A percentile compares a stretch with the other conserved stretches of the same genome.
Conservation (phyloP, 2,113 vertebrate species). For the Nannospalax galili region DNA sequence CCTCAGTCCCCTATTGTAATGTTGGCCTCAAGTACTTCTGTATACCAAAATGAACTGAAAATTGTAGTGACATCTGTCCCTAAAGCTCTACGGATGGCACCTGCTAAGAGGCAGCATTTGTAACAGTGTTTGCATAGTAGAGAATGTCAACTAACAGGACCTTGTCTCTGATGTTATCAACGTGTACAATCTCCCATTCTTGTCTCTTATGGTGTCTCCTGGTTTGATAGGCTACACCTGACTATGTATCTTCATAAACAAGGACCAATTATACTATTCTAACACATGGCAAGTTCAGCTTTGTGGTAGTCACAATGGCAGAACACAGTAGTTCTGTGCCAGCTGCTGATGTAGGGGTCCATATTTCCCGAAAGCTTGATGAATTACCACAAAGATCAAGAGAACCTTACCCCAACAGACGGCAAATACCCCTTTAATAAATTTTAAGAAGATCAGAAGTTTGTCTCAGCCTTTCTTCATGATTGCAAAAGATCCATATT, state of each 20-base stretch:
- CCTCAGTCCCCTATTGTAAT: constrained; percentile 92
- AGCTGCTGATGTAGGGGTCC: constrained; percentile 90
- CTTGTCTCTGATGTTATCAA: constrained; percentile 91
- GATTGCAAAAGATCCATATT: constrained; percentile 93
- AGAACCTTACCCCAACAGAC: constrained; percentile 93
- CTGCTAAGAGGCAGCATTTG: constrained; percentile 91
- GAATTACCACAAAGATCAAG: constrained; percentile 94
- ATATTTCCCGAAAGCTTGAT: constrained; percentile 90
- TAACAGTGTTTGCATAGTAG: constrained; percentile 90
- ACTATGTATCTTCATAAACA: constrained; percentile 93
- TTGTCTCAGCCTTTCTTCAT: constrained; percentile 92
- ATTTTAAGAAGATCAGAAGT: constrained; percentile 91
- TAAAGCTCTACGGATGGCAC: constrained; percentile 90
- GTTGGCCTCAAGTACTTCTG: constrained; percentile 83
- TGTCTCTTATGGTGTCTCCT: constrained; percentile 90
- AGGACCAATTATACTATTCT: constrained; percentile 91
- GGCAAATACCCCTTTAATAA: constrained; percentile 89
- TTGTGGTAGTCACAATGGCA: constrained; percentile 89
- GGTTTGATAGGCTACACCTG: constrained; percentile 91
- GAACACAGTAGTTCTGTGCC: constrained; percentile 93
- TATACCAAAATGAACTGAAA: constrained; percentile 94
- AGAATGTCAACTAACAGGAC: constrained; percentile 91
- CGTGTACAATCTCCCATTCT: constrained; percentile 92
- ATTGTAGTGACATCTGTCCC: constrained; percentile 90
- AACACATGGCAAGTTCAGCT: constrained; percentile 90